Evolutionary conservation across 2,797 vertebrate species (phyloP).

Genomic region (Acanthopagrus latus): DNA sequence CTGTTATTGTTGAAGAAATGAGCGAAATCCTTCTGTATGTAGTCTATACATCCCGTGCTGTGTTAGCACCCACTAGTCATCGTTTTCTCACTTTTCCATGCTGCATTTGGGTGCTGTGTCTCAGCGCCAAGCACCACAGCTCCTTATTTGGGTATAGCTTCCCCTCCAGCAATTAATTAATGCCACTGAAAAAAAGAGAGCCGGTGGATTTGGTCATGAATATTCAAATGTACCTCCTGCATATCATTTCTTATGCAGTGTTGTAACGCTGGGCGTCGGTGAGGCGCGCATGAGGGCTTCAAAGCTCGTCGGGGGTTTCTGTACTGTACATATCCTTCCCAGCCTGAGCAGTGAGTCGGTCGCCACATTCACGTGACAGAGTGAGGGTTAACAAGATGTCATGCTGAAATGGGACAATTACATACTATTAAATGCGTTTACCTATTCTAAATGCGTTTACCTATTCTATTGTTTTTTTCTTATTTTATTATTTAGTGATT

Average conservation of each 20-base stretch:
- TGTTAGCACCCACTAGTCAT: constrained; percentile 33
- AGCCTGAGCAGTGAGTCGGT: constrained; percentile 33
- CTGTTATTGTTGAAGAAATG: constrained; percentile 32
- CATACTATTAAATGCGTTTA: background rate
- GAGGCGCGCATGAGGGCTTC: constrained; percentile 56
- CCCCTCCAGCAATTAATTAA: constrained; percentile 99
- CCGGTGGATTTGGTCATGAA: constrained; percentile 98
- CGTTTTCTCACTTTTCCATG: constrained; percentile 50
- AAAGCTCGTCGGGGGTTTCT: constrained; percentile 53
- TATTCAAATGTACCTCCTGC: constrained; percentile 96
- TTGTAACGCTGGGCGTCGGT: constrained; percentile 60
- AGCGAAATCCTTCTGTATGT: constrained; percentile 3
- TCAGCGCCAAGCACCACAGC: constrained; percentile 47
- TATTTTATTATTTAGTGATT: background rate
- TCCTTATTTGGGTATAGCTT: constrained; percentile 84
- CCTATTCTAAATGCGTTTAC: background rate
- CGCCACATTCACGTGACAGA: constrained; percentile 25
- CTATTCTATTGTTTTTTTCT: background rate
- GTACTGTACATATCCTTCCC: constrained; percentile 30
- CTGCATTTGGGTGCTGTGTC: constrained; percentile 48
- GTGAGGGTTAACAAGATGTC: constrained; percentile 20
- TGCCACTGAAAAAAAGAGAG: constrained; percentile 95
- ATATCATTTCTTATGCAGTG: constrained; percentile 80
- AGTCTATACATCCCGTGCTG: background rate
- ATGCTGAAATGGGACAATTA: constrained; percentile 23